Evolutionary conservation across 2,888 invertebrate genomes (phyloP), one percentile per base, ranked within the genome.

Genomic region (Venusia cambrica): DNA sequence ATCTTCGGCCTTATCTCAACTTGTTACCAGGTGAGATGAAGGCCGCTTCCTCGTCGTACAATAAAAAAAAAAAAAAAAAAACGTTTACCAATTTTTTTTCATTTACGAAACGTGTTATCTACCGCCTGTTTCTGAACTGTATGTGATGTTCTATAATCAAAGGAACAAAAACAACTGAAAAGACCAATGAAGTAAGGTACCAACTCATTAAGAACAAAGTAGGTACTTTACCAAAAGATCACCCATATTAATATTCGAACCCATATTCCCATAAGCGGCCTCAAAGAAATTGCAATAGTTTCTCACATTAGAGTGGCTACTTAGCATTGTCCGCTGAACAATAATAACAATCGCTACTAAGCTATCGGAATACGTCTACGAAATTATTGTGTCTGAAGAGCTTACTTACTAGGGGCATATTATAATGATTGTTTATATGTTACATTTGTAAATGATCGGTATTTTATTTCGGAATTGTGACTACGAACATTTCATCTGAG

Each of bases 191-290:
- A n/a, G n/a, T n/a, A n/a, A n/a, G n/a, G n/a, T n/a, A n/a, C n/a
- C n/a, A n/a, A n/a, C n/a, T n/a, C n/a, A 25, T 16, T 15, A 6
- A 13, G 13, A 12, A 18, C 15, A 16, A 27, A 32, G 16, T 11
- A n/a, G n/a, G n/a, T n/a, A n/a, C 11, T 7, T 19, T 13, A 19
- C 16, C 40, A 45, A 28, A 30, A 24, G 37, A 41, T 45, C 26
- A 39, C 41, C 32, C 38, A 39, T 43, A 45, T 45, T n/a, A 38
- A 32, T 31, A 37, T 31, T 38, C 31, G 30, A 50, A 54, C 75
- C 74, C 76, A 78, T 70, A 80, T 83, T 81, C 83, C 71, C 83
- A 80, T 73, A 76, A 64, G 49, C 53, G 53, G 59, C 58, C 54
- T 58, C 44, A 2, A 39, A 36, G 48, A 45, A 69, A 62, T 60